These are phyloP conservation scores for Willisornis vidua DNA, from an alignment of 2,113 vertebrate genomes.

Conservation along the genomic window DNA sequence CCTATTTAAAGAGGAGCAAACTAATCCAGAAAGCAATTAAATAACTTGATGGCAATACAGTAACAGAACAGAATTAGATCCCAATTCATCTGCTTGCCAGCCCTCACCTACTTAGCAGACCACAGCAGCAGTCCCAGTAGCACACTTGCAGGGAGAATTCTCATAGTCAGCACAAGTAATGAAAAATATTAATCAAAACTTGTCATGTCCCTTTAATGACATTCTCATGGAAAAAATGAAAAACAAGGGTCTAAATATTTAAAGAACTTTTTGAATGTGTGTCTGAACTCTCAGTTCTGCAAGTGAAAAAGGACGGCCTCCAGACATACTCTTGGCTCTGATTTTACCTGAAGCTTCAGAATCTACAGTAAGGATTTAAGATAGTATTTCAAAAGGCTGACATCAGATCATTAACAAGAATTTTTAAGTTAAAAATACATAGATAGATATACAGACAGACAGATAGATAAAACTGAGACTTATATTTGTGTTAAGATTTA, in stretches of 20 bases:
- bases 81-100: neutral
- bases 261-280: neutral
- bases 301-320: neutral
- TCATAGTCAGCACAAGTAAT: neutral
- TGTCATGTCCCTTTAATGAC: neutral
- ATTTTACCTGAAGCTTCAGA: neutral
- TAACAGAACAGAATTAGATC: neutral
- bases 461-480: neutral
- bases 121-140: neutral
- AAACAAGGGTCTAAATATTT: slow-evolving; percentile 25
- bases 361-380: neutral
- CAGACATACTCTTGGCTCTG: neutral
- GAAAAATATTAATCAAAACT: slow-evolving; percentile 36
- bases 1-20: neutral
- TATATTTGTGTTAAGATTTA: neutral
- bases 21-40: neutral
- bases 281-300: neutral
- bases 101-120: neutral
- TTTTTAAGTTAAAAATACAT: neutral
- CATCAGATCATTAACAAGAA: neutral
- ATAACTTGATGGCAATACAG: neutral
- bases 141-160: neutral
- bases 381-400: neutral
- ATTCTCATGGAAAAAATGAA: neutral
- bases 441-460: neutral